These are phyloP conservation scores for Mirza zaza DNA, from an alignment of 2,113 vertebrate genomes.

Conservation along the genomic window DNA sequence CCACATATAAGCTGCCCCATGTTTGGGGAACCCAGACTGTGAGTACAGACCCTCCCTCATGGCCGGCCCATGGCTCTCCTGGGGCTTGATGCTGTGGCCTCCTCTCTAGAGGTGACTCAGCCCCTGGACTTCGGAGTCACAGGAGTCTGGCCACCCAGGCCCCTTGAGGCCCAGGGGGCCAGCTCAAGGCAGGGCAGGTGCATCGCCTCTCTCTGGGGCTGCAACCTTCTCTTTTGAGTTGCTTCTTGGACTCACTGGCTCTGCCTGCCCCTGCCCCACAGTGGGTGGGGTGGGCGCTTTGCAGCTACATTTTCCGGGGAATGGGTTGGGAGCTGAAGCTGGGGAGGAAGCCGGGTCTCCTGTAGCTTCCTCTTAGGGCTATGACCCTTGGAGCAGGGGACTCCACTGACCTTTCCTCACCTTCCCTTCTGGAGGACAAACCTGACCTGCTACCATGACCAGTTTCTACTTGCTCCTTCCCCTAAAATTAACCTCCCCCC, in stretches of 20 bases:
- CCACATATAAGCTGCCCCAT: background rate
- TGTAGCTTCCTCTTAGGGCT: background rate
- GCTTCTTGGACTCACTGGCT: background rate
- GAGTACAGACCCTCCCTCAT: background rate
- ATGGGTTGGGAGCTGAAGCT: background rate
- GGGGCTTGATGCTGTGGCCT: background rate
- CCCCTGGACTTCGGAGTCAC: background rate
- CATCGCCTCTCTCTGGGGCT: background rate
- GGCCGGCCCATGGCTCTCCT: background rate
- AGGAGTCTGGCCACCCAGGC: background rate
- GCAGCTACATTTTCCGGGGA: rapidly evolving
- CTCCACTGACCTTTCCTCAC: background rate
- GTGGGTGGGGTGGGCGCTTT: background rate
- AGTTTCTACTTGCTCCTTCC: background rate
- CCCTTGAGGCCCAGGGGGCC: background rate
- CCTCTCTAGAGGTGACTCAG: background rate
- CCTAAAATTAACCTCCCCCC: background rate
- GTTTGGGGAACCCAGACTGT: background rate
- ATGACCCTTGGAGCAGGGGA: background rate
- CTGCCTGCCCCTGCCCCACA: background rate
- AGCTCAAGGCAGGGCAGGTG: background rate
- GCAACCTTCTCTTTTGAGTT: background rate
- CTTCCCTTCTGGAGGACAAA: background rate
- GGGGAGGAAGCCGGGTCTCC: background rate
- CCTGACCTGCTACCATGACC: no score